phyloP scores from a whole-genome alignment of 2,888 invertebrate species.

The Xestia sexstrigata region DNA sequence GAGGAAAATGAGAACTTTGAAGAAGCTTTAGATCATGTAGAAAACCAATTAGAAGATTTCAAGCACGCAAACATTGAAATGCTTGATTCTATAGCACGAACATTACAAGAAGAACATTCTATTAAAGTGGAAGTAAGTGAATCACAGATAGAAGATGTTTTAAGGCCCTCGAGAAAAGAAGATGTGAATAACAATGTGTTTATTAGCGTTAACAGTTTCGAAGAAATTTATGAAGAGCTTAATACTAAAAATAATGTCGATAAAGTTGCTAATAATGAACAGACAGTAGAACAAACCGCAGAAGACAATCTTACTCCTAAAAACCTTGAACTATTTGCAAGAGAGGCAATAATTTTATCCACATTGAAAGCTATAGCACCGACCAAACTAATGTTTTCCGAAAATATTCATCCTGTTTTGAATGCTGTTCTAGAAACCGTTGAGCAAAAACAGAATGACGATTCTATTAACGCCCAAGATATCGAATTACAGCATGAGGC shows the following conservation, averaged over 20 bases:
- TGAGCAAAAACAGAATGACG: constrained; percentile 49
- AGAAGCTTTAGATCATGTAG: constrained; percentile 87
- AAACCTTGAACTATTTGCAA: constrained; percentile 59
- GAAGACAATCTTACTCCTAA: constrained; percentile 19
- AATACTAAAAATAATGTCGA: constrained; percentile 62
- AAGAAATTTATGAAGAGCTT: constrained; percentile 86
- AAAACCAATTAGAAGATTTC: constrained; percentile 82
- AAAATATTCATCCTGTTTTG: constrained; percentile 69
- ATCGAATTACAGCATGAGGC: constrained; percentile 23
- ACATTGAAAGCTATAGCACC: constrained; percentile 69
- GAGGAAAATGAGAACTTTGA: constrained; percentile 88
- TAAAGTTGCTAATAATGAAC: constrained; percentile 9
- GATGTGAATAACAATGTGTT: constrained; percentile 84
- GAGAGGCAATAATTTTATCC: constrained; percentile 71
- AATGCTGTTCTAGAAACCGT: constrained; percentile 75
- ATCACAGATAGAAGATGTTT: constrained; percentile 46
- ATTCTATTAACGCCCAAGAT: constrained; percentile 21
- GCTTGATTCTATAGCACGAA: constrained; percentile 86
- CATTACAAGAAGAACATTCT: constrained; percentile 84
- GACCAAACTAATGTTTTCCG: constrained; percentile 72
- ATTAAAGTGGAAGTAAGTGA: constrained; percentile 74
- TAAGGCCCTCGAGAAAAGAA: constrained; percentile 62
- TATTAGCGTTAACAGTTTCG: constrained; percentile 82
- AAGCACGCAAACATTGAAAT: constrained; percentile 85
- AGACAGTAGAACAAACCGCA: constrained; percentile 3